A percentile compares a stretch with the other conserved stretches of the same genome.
These are phyloP conservation scores for Lasioglossum lativentre DNA, from an alignment of 2,888 invertebrate genomes.

Conservation along the genomic window DNA sequence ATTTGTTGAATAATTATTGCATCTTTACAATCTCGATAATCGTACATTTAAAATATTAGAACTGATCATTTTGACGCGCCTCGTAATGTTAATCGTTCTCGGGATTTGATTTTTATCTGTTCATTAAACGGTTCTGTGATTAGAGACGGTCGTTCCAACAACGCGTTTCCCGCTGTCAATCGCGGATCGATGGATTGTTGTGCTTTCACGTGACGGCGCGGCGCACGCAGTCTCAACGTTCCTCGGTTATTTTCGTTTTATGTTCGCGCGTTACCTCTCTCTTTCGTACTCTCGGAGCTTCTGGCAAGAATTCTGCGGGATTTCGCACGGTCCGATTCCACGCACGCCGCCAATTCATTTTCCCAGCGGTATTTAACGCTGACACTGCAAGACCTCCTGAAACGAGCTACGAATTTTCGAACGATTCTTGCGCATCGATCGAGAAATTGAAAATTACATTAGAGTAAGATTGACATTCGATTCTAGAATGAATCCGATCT, in stretches of 20 bases:
- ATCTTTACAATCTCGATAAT: too few species aligned
- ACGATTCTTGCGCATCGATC: too few species aligned
- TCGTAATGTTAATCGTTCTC: not conserved
- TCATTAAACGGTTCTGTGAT: not conserved
- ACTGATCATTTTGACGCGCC: not conserved
- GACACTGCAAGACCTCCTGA: not conserved
- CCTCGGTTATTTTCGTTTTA: slow-evolving; percentile 1
- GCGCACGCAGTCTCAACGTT: slow-evolving; percentile 13
- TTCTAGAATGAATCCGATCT: too few species aligned
- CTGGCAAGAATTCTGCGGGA: not conserved
- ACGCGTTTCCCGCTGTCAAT: not conserved
- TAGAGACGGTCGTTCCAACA: not conserved
- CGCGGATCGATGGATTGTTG: not conserved
- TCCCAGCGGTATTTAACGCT: not conserved
- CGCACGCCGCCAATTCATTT: not conserved
- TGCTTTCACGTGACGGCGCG: slow-evolving; percentile 36
- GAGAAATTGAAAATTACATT: not conserved
- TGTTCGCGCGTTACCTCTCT: not conserved
- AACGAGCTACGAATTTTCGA: not conserved
- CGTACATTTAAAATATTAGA: not conserved
- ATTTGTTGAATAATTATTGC: not conserved
- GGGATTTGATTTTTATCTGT: not conserved
- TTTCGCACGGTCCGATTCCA: not conserved
- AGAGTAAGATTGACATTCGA: not conserved
- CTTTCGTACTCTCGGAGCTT: not conserved